A percentile compares a stretch with the other conserved stretches of the same genome.
Evolutionary conservation across 2,888 invertebrate species (phyloP).

Genomic region (Tuberolachnus salignus): DNA sequence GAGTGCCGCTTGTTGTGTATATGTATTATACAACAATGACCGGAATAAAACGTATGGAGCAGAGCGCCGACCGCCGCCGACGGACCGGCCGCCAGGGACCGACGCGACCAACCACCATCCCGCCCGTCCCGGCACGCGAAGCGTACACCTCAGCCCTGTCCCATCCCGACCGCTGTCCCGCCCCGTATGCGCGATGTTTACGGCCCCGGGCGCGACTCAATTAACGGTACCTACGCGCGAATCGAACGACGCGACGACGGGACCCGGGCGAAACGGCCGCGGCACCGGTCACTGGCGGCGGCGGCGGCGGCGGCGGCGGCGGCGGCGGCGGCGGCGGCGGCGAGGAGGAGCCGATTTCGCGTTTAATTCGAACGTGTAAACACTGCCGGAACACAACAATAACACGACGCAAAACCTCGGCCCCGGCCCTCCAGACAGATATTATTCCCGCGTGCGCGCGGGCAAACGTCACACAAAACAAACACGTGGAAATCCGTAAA

Average conservation of each 20-base stretch:
- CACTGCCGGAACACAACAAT: background rate
- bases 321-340: background rate
- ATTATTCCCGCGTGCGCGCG: background rate
- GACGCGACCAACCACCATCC: too few relatives aligned
- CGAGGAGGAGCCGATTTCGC: background rate
- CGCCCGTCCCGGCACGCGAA: too few relatives aligned
- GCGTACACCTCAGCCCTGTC: too few relatives aligned
- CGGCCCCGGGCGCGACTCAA: conserved; percentile 20
- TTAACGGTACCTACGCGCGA: conserved; percentile 11
- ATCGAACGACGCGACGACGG: background rate
- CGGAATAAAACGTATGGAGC: conserved; percentile 1
- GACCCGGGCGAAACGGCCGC: background rate
- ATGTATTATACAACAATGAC: background rate
- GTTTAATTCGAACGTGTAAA: conserved; percentile 37
- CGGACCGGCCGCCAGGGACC: too few relatives aligned
- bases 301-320: background rate
- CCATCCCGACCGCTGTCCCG: too few relatives aligned
- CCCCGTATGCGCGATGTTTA: too few relatives aligned
- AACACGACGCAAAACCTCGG: background rate
- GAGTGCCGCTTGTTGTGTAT: background rate
- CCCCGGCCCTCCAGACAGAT: background rate
- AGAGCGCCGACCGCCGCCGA: too few relatives aligned
- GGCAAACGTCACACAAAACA: conserved; percentile 3
- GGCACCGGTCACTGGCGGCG: background rate
- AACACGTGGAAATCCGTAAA: conserved; percentile 3